These are phyloP conservation scores for Hydractinia symbiolongicarpus DNA, from an alignment of 30 jellyfish, hydroid and myxozoan genomes.

Conservation along the genomic window DNA sequence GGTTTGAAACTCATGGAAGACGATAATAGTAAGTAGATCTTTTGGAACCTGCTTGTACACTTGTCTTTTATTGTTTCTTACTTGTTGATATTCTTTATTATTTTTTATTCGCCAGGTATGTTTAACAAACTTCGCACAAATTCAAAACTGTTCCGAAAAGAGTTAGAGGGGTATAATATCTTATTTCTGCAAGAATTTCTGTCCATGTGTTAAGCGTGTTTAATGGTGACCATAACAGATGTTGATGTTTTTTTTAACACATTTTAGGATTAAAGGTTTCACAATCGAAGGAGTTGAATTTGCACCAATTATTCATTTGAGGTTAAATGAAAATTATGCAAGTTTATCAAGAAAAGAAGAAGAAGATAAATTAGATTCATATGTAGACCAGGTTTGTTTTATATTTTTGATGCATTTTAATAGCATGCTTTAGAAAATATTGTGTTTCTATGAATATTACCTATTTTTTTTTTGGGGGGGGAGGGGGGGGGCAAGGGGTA, in stretches of 20 bases:
- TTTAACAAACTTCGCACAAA: constrained; percentile 23
- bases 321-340: constrained; percentile 36
- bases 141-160: constrained; percentile 24
- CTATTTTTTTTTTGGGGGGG: too few species aligned
- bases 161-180: constrained; percentile 20
- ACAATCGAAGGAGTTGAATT: constrained; percentile 60
- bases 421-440: background rate
- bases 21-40: constrained; percentile 47
- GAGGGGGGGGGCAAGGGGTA: too few species aligned
- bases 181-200: too few species aligned
- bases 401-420: background rate
- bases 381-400: constrained; percentile 57
- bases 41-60: too few species aligned
- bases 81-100: background rate
- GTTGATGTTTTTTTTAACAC: background rate
- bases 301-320: constrained; percentile 81
- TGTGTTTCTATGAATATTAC: background rate
- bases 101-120: constrained; percentile 16
- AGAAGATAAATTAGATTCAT: constrained; percentile 49
- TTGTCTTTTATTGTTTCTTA: background rate
- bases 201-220: too few species aligned
- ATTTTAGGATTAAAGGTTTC: constrained; percentile 56
- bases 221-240: too few species aligned
- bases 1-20: constrained; percentile 70
- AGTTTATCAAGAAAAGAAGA: constrained; percentile 47